These are phyloP conservation scores for Dicroscelio sp. DNA, from an alignment of 2,888 invertebrate genomes.

Conservation along the genomic window DNA sequence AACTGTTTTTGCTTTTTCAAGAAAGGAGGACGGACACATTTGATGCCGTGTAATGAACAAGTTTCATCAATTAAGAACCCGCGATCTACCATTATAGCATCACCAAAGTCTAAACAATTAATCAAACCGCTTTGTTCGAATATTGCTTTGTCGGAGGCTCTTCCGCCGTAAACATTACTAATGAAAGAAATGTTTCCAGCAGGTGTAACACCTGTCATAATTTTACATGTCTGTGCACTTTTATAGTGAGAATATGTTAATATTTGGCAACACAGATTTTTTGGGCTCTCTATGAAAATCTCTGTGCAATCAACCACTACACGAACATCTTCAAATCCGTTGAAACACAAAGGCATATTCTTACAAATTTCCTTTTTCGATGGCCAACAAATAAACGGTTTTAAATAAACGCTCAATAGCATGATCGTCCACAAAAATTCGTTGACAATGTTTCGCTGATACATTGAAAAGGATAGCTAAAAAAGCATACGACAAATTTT, in stretches of 20 bases:
- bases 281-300: not conserved
- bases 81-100: not conserved
- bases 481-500: too few relatives aligned
- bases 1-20: constrained; percentile 74
- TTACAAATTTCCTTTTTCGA: constrained; percentile 72
- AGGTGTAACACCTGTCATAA: not conserved
- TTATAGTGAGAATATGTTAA: not conserved
- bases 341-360: constrained; percentile 84
- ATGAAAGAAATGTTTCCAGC: not conserved
- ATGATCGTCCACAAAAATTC: too few relatives aligned
- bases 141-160: not conserved
- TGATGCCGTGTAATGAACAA: not conserved
- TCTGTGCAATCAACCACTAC: constrained; percentile 64
- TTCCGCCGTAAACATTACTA: not conserved
- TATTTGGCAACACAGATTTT: not conserved
- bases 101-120: not conserved
- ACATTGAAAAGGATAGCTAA: too few relatives aligned
- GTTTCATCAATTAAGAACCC: not conserved
- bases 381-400: too few relatives aligned
- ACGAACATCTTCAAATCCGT: constrained; percentile 76
- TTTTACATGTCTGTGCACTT: not conserved
- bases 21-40: constrained; percentile 71
- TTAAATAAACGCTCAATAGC: too few relatives aligned
- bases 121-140: not conserved
- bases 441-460: too few relatives aligned